These are phyloP conservation scores for Acanthaster planci DNA, from an alignment of 35 echinoderm and acorn worm genomes.

Conservation along the genomic window DNA sequence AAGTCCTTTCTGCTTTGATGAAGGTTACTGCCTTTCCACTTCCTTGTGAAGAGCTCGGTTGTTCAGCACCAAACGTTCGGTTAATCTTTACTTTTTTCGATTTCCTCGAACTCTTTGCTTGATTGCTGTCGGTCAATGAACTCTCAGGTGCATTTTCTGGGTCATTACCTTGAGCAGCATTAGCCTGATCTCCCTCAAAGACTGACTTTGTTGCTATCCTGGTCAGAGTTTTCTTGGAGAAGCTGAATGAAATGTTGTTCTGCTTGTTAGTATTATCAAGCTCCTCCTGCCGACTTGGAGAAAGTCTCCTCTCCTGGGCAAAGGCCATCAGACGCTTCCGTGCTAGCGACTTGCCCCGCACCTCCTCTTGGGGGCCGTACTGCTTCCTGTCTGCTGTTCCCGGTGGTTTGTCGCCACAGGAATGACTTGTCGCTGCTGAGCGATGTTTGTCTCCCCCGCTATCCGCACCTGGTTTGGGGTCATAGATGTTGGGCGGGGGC, in stretches of 20 bases:
- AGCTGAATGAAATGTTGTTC: slow-evolving; percentile 38
- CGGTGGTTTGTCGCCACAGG: not conserved
- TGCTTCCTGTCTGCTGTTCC: slow-evolving; percentile 8
- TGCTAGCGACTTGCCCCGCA: slow-evolving; percentile 12
- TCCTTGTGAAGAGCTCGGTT: not conserved
- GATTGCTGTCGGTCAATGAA: not conserved
- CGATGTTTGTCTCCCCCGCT: not conserved
- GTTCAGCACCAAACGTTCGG: not conserved
- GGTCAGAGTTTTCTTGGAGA: slow-evolving; percentile 42
- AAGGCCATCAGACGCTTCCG: slow-evolving; percentile 27
- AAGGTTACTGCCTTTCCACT: slow-evolving; percentile 40
- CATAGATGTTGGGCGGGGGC: slow-evolving; percentile 47
- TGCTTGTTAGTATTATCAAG: slow-evolving; percentile 5
- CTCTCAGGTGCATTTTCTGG: not conserved
- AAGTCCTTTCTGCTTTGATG: slow-evolving; percentile 21
- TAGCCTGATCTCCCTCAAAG: slow-evolving; percentile 21
- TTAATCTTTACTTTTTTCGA: slow-evolving; percentile 45
- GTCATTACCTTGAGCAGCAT: not conserved
- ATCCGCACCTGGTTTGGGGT: slow-evolving; percentile 10
- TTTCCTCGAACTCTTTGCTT: slow-evolving; percentile 29
- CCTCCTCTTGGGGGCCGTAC: not conserved
- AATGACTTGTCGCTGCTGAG: not conserved
- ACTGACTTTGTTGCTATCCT: slow-evolving; percentile 23
- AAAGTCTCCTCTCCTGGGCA: not conserved
- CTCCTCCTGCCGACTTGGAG: slow-evolving; percentile 24